Evolutionary conservation across 2,888 invertebrate genomes (phyloP).

Genomic region (Hypsopygia costalis): DNA sequence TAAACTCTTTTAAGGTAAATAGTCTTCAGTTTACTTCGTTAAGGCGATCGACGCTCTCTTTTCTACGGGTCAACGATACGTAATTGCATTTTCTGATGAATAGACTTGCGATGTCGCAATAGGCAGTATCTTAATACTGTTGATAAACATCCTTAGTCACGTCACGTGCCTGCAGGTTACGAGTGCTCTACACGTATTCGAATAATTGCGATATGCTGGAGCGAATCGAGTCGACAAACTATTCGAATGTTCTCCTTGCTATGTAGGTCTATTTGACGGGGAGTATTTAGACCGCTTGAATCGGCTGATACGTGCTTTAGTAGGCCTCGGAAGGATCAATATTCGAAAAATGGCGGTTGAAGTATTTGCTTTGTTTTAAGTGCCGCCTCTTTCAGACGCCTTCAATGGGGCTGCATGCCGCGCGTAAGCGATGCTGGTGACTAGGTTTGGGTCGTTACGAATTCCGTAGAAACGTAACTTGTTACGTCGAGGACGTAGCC

Average conservation of each 20-base stretch:
- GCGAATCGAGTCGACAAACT: conserved; percentile 5
- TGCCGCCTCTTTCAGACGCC: too few relatives aligned
- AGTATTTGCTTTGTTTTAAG: too few relatives aligned
- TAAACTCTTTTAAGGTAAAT: neutral
- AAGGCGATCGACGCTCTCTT: neutral
- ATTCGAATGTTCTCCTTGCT: conserved; percentile 1
- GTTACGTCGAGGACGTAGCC: too few relatives aligned
- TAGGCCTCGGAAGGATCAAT: neutral
- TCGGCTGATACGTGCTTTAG: neutral
- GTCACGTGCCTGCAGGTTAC: conserved; percentile 8
- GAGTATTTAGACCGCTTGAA: neutral
- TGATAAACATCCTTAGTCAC: neutral
- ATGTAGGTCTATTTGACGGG: neutral
- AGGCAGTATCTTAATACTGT: conserved; percentile 1
- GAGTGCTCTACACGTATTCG: conserved; percentile 9
- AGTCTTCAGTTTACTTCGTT: neutral
- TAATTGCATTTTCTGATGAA: neutral
- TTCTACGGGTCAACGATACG: neutral
- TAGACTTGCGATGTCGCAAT: neutral
- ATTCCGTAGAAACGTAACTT: too few relatives aligned
- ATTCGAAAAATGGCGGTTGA: neutral
- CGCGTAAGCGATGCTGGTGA: too few relatives aligned
- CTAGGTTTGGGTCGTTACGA: too few relatives aligned
- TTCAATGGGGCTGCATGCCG: too few relatives aligned
- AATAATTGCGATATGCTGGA: conserved; percentile 4